A percentile compares a stretch with the other conserved stretches of the same genome.
Conservation (phyloP, 2,888 invertebrate genomes). For the Altica lythri region DNA sequence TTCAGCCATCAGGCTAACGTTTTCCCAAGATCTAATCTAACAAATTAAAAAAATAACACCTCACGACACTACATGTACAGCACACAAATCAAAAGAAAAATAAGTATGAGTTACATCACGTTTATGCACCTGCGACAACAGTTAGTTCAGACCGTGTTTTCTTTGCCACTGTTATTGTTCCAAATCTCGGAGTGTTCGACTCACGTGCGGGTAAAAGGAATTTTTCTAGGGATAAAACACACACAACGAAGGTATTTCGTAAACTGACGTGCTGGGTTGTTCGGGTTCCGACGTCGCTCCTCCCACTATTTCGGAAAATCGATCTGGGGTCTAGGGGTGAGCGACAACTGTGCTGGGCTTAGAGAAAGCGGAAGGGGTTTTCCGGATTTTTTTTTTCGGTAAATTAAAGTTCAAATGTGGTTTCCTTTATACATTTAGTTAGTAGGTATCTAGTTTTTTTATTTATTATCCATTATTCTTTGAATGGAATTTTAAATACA, state of each 20-base stretch:
- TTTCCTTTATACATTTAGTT: too few species aligned
- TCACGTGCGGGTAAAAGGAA: constrained; percentile 7
- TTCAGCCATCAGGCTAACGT: constrained; percentile 58
- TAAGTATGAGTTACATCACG: constrained; percentile 11
- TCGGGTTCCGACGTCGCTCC: constrained; percentile 18
- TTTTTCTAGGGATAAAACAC: neutral
- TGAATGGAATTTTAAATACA: too few species aligned
- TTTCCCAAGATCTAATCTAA: constrained; percentile 16
- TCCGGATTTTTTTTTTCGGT: neutral
- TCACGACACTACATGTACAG: constrained; percentile 3
- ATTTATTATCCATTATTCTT: too few species aligned
- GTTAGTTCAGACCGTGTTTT: too few species aligned
- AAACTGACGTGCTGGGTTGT: constrained; percentile 9
- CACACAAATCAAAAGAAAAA: constrained; percentile 6
- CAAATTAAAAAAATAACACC: constrained; percentile 17
- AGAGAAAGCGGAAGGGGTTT: too few species aligned
- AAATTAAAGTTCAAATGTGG: neutral
- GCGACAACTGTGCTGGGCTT: constrained; percentile 4
- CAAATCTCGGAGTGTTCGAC: constrained; percentile 1
- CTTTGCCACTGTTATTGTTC: too few species aligned
- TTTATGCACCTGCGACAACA: neutral
- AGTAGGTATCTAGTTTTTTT: too few species aligned
- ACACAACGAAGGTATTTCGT: neutral
- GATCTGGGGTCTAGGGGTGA: constrained; percentile 15
- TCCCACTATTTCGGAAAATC: constrained; percentile 23